Evolutionary conservation across 1,140 invertebrate species (phyloP).

Genomic region (Centruroides sculpturatus): DNA sequence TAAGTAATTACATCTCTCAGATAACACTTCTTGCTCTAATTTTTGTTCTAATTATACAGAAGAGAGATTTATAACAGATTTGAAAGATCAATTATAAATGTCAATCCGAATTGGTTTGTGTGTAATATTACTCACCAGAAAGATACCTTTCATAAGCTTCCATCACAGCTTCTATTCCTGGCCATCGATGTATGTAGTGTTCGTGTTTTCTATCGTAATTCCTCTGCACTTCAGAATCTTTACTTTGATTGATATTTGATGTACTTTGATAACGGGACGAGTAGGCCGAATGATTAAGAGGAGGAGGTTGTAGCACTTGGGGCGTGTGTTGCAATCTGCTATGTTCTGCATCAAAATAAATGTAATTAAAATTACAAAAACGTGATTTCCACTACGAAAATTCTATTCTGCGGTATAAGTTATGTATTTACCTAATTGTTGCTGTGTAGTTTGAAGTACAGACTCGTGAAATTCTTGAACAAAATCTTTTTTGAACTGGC

Average conservation of each 20-base stretch:
- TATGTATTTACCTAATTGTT: conserved; percentile 11
- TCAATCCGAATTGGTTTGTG: too few relatives aligned
- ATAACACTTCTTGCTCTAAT: not conserved
- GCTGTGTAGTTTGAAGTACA: conserved; percentile 14
- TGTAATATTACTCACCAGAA: conserved; percentile 21
- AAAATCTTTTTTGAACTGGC: conserved; percentile 21
- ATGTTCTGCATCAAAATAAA: not conserved
- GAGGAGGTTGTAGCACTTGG: not conserved
- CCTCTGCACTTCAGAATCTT: not conserved
- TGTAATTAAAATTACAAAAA: not conserved
- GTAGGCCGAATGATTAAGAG: not conserved
- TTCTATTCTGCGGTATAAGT: not conserved
- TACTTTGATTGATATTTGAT: not conserved
- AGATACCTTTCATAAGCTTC: conserved; percentile 29
- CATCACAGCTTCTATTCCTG: conserved; percentile 28
- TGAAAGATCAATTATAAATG: too few relatives aligned
- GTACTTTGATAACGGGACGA: conserved; percentile 1
- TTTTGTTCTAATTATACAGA: not conserved
- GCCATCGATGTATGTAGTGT: conserved; percentile 17
- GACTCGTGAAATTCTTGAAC: conserved; percentile 26
- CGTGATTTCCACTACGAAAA: not conserved
- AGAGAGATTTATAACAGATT: too few relatives aligned
- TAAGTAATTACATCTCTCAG: not conserved
- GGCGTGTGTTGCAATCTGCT: not conserved
- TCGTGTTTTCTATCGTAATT: not conserved